A percentile compares a stretch with the other conserved stretches of the same genome.
These are phyloP conservation scores for Pholis gunnellus DNA, from an alignment of 2,113 vertebrate genomes.

Conservation along the genomic window DNA sequence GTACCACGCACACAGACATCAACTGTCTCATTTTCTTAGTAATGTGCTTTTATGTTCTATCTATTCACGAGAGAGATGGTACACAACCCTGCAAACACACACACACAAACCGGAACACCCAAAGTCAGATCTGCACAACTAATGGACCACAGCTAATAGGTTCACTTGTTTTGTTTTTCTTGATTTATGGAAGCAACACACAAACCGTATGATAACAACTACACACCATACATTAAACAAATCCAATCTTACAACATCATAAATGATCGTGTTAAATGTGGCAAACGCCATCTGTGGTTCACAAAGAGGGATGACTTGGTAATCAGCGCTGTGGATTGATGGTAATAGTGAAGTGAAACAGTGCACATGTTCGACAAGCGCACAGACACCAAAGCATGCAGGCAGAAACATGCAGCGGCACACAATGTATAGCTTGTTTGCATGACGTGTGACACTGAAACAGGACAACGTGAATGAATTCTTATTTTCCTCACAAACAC, in stretches of 20 bases:
- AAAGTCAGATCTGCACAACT: constrained; percentile 31
- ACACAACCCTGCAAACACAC: constrained; percentile 13
- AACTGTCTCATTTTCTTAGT: constrained; percentile 55
- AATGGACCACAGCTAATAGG: constrained; percentile 52
- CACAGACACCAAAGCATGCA: neutral
- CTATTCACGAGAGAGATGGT: constrained; percentile 15
- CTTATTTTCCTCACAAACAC: neutral
- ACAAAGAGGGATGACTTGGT: neutral
- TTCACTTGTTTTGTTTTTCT: constrained; percentile 41
- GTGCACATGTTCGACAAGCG: neutral
- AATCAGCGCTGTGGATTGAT: constrained; percentile 11
- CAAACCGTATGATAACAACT: constrained; percentile 22
- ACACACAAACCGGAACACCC: constrained; percentile 23
- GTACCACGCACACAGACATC: constrained; percentile 22
- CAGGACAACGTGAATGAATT: constrained; percentile 1
- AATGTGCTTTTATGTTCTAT: constrained; percentile 59
- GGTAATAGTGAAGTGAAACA: neutral
- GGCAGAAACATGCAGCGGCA: neutral
- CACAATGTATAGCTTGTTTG: neutral
- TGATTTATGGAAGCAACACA: constrained; percentile 31
- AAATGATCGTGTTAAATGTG: constrained; percentile 39
- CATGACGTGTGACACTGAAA: constrained; percentile 8
- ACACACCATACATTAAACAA: constrained; percentile 33
- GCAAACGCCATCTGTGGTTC: constrained; percentile 12
- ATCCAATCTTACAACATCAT: constrained; percentile 41